Base-by-base conservation (phyloP, 2,113 vertebrate species). In the Phalacrocorax pelagicus region DNA sequence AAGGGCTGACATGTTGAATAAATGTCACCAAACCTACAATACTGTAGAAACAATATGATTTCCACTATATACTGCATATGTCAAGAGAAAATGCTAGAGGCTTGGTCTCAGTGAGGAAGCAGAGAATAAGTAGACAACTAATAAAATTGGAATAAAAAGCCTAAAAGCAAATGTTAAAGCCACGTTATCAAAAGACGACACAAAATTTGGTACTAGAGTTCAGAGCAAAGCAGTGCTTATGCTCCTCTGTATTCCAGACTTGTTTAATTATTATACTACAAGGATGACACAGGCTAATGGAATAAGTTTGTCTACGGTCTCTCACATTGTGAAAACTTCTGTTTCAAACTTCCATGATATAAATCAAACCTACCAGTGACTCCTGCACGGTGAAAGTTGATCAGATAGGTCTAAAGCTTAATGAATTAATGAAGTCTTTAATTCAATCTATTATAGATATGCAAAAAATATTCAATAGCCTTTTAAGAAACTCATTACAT, bases 111-210 rank as follows among this genome's bases (percentile, higher is more conserved):
- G 8, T 12, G 1, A 87, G 34, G 61, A 92, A 85, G 21, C 21
- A 85, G 15, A 69, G 23, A 79, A 69, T 81, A 81, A 79, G 36
- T 3, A 81, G 61, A 59, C 13, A 94, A 71, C 46, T 29, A 91
- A 92, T 55, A 63, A 71, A 73, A 74, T 7, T 75, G 20, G 27
- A 91, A 95, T 87, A 65, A 91, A 92, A 93, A 91, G 12, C 23
- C 23, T 86, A 61, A 92, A 93, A 83, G 36, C 34, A 91, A 87
- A 72, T 79, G 57, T 74, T 88, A 91, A 91, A 77, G 29, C 3
- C 21, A 77, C 27, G 46, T 52, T 93, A 83, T 62, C 11, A 52
- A 94, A 92, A 83, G 20, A 10, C 27, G 90, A 40, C 36, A 54
- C 24, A 70, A 79, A 86, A 80, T 72, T 72, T 86, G 11, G 20